Evolutionary conservation across 2,888 invertebrate genomes (phyloP), one percentile per base, ranked within the genome.

Genomic region (Gortyna flavago): DNA sequence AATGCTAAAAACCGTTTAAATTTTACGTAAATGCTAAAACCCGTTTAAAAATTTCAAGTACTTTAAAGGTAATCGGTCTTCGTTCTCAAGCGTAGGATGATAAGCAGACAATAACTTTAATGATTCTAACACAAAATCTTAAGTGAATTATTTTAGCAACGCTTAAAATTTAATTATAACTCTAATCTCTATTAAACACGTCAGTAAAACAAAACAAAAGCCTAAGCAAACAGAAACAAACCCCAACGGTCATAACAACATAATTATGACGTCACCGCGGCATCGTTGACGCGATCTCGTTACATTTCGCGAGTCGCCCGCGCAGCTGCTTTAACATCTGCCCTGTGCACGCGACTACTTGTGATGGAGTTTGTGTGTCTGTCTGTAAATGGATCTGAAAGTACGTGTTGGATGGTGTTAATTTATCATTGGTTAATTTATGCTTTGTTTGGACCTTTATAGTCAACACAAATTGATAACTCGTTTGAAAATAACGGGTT

Each of bases 281-380:
- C 75, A 80, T 85, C 81, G 85, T 73, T 81, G 77, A 79, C 85
- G 87, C 79, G 79, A 86, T 84, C 85, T 87, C 84, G 81, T 87
- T 80, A 88, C 80, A 84, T 84, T 88, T 87, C 79, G 87, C 87
- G 85, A 87, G 85, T 86, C 87, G 82, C 75, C 16, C n/a, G 81
- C 87, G 91, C 92, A 92, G 92, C 92, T 92, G 92, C 88, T 81
- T 72, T 77, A 87, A 88, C 92, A 92, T 92, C 92, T 92, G 92
- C 88, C 89, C 81, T 65, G 83, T 81, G 82, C 89, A 89, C 91
- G 90, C 89, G 90, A 87, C 88, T 81, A 76, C 72, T 77, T 82
- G 44, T 54, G 72, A 54, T 75, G 35, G 62, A 75, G 82, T 70
- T 54, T 68, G 51, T 59, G 29, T 61, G 67, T 80, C 64, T 80